These are phyloP conservation scores for Periphyllus acericola DNA, from an alignment of 2,888 invertebrate genomes.

Conservation along the genomic window DNA sequence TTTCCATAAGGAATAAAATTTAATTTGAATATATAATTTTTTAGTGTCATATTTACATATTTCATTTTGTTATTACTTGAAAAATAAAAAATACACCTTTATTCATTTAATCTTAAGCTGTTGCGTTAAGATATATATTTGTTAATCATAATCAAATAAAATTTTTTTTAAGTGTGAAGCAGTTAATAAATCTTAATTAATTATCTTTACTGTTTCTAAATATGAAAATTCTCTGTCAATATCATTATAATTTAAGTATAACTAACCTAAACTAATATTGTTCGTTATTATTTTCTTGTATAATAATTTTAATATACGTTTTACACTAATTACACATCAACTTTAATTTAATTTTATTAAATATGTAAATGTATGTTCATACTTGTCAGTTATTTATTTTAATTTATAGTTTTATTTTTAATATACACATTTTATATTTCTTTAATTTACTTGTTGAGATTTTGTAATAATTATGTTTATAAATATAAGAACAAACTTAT, in stretches of 20 bases:
- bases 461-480: background rate
- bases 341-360: no score
- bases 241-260: no score
- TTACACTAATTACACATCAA: no score
- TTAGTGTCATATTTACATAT: background rate
- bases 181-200: background rate
- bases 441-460: background rate
- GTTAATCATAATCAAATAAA: background rate
- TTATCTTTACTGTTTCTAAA: background rate
- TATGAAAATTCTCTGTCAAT: no score
- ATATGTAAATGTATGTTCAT: background rate
- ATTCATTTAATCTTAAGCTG: background rate
- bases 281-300: no score
- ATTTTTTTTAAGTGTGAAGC: background rate
- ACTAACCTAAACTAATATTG: no score
- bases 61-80: background rate
- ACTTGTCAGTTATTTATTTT: background rate
- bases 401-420: background rate
- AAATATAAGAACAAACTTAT: background rate
- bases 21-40: slow-evolving; percentile 1
- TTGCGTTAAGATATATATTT: background rate
- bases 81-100: background rate
- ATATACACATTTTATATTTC: background rate
- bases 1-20: background rate
- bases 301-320: no score